phyloP scores from a whole-genome alignment of 2,797 vertebrate genomes.

The Rhodeus uyekii region DNA sequence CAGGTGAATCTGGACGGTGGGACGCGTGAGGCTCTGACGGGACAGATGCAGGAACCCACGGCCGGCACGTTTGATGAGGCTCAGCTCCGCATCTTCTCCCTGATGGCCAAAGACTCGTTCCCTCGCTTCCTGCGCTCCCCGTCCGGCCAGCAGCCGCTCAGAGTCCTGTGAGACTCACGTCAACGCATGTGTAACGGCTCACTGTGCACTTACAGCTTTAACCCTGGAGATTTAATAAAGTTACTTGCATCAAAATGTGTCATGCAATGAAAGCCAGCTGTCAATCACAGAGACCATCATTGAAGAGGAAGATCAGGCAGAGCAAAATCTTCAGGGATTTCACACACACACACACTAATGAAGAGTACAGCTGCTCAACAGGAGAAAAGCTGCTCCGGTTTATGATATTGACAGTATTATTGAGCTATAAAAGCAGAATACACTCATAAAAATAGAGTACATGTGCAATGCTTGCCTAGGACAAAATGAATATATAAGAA shows the following conservation, averaged over 20 bases:
- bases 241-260: neutral
- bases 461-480: neutral
- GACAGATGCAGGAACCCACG: conserved; percentile 65
- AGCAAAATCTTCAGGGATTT: neutral
- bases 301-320: neutral
- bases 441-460: neutral
- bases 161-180: conserved; percentile 36
- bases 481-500: neutral
- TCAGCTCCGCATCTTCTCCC: conserved; percentile 76
- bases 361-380: neutral
- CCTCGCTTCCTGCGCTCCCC: conserved; percentile 80
- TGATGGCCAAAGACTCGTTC: conserved; percentile 85
- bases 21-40: conserved; percentile 74
- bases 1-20: conserved; percentile 83
- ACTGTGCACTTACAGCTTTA: neutral
- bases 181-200: neutral
- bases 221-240: conserved; percentile 1
- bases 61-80: conserved; percentile 72
- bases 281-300: neutral
- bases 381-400: neutral
- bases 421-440: neutral
- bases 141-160: conserved; percentile 61
- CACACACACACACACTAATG: neutral
- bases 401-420: no score
- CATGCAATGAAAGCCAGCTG: neutral